These are phyloP conservation scores for Amblyornis subalaris DNA, from an alignment of 2,113 vertebrate genomes.

Conservation along the genomic window DNA sequence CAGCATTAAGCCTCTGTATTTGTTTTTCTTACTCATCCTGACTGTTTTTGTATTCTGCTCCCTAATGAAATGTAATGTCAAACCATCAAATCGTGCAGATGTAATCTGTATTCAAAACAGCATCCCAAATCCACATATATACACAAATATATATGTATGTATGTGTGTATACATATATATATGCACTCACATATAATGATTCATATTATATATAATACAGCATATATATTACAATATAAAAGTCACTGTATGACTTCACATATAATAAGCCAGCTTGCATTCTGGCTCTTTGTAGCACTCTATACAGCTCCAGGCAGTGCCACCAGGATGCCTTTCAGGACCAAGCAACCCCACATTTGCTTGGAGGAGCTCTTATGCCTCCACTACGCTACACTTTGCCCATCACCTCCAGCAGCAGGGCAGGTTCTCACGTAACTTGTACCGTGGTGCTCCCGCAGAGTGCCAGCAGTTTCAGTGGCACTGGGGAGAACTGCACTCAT, in stretches of 20 bases:
- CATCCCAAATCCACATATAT: background rate
- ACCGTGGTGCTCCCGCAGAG: background rate
- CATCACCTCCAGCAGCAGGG: background rate
- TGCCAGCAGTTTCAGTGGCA: background rate
- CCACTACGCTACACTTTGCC: background rate
- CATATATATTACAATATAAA: conserved; percentile 8
- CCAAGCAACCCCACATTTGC: background rate
- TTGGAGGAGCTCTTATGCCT: background rate
- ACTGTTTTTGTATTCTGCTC: background rate
- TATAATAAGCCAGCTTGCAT: background rate
- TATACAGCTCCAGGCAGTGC: background rate
- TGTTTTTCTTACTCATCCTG: conserved; percentile 13
- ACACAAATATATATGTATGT: background rate
- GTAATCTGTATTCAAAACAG: conserved; percentile 11
- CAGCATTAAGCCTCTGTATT: background rate
- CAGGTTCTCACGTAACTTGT: background rate
- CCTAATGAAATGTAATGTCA: background rate
- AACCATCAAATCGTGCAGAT: background rate
- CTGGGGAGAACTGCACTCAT: background rate
- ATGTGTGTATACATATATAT: background rate
- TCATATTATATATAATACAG: background rate
- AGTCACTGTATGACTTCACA: conserved; percentile 2
- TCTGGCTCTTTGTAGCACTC: background rate
- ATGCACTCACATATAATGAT: background rate
- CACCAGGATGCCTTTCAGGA: background rate